A percentile compares a stretch with the other conserved stretches of the same genome.
These are phyloP conservation scores for Aleadryas rufinucha DNA, from an alignment of 2,113 vertebrate genomes.

Conservation along the genomic window DNA sequence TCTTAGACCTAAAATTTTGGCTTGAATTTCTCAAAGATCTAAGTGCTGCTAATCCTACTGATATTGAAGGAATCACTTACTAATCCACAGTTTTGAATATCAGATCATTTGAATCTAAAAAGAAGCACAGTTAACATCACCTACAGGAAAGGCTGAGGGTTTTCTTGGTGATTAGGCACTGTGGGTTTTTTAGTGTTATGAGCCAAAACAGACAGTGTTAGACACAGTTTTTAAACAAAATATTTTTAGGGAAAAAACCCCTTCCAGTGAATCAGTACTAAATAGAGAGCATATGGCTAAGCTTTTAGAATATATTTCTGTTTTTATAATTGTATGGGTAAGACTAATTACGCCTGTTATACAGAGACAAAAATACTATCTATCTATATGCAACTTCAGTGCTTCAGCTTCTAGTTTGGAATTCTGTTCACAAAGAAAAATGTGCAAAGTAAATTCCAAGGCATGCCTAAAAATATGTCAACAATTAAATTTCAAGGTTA, in stretches of 20 bases:
- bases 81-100: background rate
- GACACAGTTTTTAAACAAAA: background rate
- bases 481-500: background rate
- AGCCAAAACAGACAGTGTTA: background rate
- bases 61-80: background rate
- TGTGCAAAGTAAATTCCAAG: background rate
- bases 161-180: background rate
- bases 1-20: background rate
- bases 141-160: background rate
- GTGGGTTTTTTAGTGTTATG: background rate
- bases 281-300: background rate
- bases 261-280: background rate
- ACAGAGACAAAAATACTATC: background rate
- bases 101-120: background rate
- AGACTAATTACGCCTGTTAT: background rate
- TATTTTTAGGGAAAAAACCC: accelerated
- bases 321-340: background rate
- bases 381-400: background rate
- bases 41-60: background rate
- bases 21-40: background rate
- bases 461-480: background rate
- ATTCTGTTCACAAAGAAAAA: background rate
- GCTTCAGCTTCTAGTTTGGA: background rate
- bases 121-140: background rate
- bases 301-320: background rate